These are phyloP conservation scores for Stenopsyche tienmushanensis DNA, from an alignment of 1,140 invertebrate species.

Conservation along the genomic window DNA sequence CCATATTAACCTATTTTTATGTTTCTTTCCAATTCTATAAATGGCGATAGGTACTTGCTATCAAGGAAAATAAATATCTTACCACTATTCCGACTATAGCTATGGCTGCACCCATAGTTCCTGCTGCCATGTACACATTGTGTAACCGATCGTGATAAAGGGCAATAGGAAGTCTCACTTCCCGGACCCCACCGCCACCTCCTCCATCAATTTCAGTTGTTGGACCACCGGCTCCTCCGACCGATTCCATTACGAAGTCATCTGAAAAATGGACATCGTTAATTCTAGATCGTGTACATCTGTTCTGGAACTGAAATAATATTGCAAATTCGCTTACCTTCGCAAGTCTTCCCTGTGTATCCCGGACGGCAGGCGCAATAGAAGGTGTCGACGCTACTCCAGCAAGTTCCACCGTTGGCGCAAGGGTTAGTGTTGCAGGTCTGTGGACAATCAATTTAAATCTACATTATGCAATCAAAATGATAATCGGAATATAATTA, in stretches of 20 bases:
- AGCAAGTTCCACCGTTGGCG: slow-evolving; percentile 73
- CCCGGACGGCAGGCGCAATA: slow-evolving; percentile 73
- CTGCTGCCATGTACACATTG: slow-evolving; percentile 71
- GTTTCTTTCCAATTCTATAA: no score
- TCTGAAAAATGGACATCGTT: slow-evolving; percentile 51
- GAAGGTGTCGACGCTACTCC: slow-evolving; percentile 72
- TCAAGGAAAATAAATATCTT: slow-evolving; percentile 50
- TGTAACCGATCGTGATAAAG: slow-evolving; percentile 69
- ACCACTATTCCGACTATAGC: slow-evolving; percentile 69
- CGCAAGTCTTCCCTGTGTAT: slow-evolving; percentile 74
- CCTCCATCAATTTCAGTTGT: slow-evolving; percentile 44
- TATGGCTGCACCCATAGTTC: slow-evolving; percentile 68
- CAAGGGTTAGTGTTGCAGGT: slow-evolving; percentile 76
- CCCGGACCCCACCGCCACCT: slow-evolving; percentile 51
- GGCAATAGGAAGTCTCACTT: slow-evolving; percentile 61
- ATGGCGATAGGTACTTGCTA: no score
- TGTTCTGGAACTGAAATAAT: no score
- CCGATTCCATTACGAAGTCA: slow-evolving; percentile 66
- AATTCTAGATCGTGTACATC: not conserved
- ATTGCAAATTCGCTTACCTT: slow-evolving; percentile 55
- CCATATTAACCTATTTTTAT: no score
- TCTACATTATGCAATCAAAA: no score
- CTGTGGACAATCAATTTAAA: slow-evolving; percentile 50
- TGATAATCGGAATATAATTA: no score
- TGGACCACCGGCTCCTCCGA: slow-evolving; percentile 57